Evolutionary conservation across 2,797 vertebrate species (phyloP).

Genomic region (Carcharodon carcharias): DNA sequence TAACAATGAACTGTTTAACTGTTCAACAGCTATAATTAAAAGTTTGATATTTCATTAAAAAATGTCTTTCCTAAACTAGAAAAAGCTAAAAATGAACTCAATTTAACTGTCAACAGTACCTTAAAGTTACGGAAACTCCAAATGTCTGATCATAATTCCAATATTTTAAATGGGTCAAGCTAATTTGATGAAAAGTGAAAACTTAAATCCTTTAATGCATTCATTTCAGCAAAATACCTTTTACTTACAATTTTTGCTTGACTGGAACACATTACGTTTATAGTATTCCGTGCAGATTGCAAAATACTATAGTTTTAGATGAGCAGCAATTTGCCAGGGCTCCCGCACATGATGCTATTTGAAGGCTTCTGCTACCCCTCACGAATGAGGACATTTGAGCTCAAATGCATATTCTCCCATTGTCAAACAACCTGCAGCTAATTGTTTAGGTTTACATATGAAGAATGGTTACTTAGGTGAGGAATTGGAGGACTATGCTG

Average conservation of each 20-base stretch:
- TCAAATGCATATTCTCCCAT: background rate
- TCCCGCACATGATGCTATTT: background rate
- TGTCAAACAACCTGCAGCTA: background rate
- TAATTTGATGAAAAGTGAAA: background rate
- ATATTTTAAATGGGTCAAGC: background rate
- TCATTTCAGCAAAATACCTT: background rate
- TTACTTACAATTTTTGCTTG: background rate
- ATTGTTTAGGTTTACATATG: background rate
- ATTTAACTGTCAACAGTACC: background rate
- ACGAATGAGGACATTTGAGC: background rate
- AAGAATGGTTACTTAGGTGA: background rate
- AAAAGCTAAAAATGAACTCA: background rate
- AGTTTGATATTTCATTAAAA: background rate
- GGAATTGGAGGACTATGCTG: background rate
- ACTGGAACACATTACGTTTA: background rate
- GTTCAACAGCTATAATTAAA: background rate
- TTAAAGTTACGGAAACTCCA: background rate
- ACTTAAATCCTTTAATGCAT: background rate
- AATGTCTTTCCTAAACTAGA: background rate
- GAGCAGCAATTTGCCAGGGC: background rate
- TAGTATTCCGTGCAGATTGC: background rate
- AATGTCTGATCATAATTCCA: background rate
- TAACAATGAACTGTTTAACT: background rate
- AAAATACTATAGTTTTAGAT: background rate
- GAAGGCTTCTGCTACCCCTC: background rate